phyloP scores from a whole-genome alignment of 37 sponge, comb jelly and placozoan species.

The Aphrocallistes beatrix region DNA sequence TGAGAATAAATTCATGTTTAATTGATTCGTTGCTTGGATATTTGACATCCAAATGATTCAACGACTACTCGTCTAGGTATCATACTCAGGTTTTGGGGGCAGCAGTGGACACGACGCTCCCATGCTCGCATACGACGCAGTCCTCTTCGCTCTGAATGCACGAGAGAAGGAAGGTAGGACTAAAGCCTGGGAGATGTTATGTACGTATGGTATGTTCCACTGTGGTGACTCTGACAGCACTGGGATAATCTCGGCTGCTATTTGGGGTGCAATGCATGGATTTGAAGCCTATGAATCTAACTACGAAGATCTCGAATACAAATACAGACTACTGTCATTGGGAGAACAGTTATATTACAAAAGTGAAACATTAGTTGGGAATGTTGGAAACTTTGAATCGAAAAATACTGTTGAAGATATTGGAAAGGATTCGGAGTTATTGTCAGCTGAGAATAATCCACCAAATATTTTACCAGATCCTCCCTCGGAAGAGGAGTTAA shows the following conservation, averaged over 20 bases:
- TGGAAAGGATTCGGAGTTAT: no score
- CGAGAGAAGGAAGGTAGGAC: neutral
- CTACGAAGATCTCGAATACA: constrained; percentile 56
- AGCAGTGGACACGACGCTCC: constrained; percentile 83
- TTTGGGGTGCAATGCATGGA: constrained; percentile 64
- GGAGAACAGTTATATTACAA: constrained; percentile 11
- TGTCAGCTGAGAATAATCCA: no score
- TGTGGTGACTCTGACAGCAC: constrained; percentile 85
- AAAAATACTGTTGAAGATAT: no score
- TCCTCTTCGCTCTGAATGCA: constrained; percentile 23
- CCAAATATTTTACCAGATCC: no score
- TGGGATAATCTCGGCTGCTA: constrained; percentile 55
- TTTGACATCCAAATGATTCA: no score
- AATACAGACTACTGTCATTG: constrained; percentile 32
- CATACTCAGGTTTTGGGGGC: constrained; percentile 46
- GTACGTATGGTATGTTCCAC: constrained; percentile 59
- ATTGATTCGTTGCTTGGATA: no score
- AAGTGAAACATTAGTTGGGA: neutral
- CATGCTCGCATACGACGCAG: constrained; percentile 77
- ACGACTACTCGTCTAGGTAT: neutral
- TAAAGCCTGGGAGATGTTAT: constrained; percentile 49
- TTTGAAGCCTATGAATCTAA: constrained; percentile 32
- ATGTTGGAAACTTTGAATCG: no score
- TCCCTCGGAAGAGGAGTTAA: no score
- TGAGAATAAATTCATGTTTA: no score